phyloP scores from a whole-genome alignment of 2,113 vertebrate genomes.

The Grammomys dolichurus region DNA sequence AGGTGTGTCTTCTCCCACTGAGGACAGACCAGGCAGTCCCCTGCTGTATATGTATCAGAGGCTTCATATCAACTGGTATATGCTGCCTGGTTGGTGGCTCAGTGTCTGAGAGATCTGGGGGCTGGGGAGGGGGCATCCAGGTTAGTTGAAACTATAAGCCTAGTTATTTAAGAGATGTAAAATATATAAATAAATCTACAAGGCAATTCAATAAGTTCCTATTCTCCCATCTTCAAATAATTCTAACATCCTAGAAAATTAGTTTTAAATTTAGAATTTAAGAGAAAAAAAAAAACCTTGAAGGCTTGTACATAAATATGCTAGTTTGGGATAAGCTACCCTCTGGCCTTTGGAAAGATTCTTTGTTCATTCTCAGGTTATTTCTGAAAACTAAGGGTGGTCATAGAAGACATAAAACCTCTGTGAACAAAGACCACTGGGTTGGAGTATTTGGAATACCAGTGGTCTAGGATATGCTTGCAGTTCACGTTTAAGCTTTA shows the following conservation, averaged over 20 bases:
- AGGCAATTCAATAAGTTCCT: neutral
- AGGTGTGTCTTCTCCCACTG: too few species aligned
- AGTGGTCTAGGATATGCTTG: neutral
- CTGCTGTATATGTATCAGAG: too few species aligned
- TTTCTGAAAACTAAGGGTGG: neutral
- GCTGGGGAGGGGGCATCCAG: too few species aligned
- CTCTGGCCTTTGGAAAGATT: neutral
- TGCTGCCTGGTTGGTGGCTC: too few species aligned
- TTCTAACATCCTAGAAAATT: conserved; percentile 7
- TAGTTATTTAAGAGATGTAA: neutral
- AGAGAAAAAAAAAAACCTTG: neutral
- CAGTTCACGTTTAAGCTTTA: neutral
- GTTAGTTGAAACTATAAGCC: neutral
- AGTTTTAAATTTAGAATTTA: conserved; percentile 38
- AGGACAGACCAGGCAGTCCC: too few species aligned
- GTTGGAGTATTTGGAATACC: neutral
- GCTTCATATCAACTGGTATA: too few species aligned
- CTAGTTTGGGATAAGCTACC: neutral
- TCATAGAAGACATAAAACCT: neutral
- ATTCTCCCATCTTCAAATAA: neutral
- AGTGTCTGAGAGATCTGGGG: too few species aligned
- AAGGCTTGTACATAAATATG: neutral
- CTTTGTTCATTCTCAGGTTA: neutral
- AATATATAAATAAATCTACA: conserved; percentile 26
- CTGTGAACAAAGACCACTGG: neutral